These are phyloP conservation scores for Microhierax caerulescens DNA, from an alignment of 2,797 vertebrate genomes.

Conservation along the genomic window DNA sequence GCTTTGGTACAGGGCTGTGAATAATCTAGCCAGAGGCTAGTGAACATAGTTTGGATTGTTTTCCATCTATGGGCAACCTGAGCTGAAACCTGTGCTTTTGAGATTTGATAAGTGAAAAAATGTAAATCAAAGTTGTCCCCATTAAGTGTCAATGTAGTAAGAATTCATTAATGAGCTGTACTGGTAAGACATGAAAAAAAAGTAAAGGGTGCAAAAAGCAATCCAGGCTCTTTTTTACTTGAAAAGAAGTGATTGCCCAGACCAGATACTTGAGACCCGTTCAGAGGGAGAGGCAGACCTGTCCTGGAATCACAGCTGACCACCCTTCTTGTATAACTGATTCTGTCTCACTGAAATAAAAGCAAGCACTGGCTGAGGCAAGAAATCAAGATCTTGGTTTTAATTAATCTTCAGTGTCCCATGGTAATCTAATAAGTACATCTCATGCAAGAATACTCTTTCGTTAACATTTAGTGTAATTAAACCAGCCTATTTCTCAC, in stretches of 20 bases:
- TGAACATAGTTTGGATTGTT: not conserved
- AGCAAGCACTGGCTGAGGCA: not conserved
- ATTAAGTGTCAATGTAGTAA: not conserved
- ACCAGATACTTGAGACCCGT: not conserved
- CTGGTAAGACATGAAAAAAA: not conserved
- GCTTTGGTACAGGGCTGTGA: not conserved
- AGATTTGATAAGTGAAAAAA: conserved; percentile 2
- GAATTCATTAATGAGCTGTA: not conserved
- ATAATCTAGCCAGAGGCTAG: not conserved
- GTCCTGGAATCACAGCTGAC: not conserved
- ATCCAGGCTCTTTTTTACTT: not conserved
- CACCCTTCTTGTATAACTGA: not conserved
- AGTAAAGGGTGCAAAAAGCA: not conserved
- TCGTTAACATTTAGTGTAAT: not conserved
- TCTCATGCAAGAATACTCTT: not conserved
- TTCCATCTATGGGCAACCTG: too few species aligned
- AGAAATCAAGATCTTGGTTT: not conserved
- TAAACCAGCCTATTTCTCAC: not conserved
- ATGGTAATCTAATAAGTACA: not conserved
- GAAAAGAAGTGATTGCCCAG: not conserved
- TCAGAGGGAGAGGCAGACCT: not conserved
- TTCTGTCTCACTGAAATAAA: not conserved
- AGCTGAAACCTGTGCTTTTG: not conserved
- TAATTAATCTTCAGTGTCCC: not conserved
- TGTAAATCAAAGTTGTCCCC: not conserved